Evolutionary conservation across 2,888 invertebrate species (phyloP).

Genomic region (Stenodera caucasica): DNA sequence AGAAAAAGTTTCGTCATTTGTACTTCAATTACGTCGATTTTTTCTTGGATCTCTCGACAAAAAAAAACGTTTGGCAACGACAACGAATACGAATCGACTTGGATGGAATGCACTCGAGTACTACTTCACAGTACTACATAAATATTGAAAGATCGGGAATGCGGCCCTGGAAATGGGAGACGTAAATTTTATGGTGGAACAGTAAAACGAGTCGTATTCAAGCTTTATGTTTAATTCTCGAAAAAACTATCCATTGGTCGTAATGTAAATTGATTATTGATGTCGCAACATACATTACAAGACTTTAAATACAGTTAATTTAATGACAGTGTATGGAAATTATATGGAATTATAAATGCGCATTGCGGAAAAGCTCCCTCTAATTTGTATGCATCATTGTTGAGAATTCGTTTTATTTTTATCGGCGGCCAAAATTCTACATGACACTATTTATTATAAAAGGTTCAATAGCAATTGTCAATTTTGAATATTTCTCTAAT

Average conservation of each 20-base stretch:
- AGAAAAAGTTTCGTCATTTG: neutral
- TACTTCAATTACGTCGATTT: neutral
- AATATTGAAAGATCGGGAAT: constrained; percentile 25
- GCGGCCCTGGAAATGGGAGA: constrained; percentile 10
- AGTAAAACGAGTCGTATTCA: neutral
- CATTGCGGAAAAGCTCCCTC: neutral
- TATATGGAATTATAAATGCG: constrained; percentile 5
- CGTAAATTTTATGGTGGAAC: neutral
- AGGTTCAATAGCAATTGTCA: neutral
- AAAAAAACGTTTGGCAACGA: too few relatives aligned
- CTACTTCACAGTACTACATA: constrained; percentile 24
- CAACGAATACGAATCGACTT: neutral
- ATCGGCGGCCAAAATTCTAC: neutral
- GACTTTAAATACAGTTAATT: neutral
- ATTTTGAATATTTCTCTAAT: neutral
- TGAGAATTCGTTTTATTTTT: neutral
- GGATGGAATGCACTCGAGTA: constrained; percentile 14
- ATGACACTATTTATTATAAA: neutral
- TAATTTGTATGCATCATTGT: constrained; percentile 2
- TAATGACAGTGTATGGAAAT: neutral
- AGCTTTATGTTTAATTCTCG: neutral
- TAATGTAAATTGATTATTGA: neutral
- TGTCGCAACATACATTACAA: neutral
- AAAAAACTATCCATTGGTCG: too few relatives aligned
- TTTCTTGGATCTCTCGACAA: too few relatives aligned